These are phyloP conservation scores for Oreocharis arfaki DNA, from an alignment of 2,113 vertebrate genomes.

Conservation along the genomic window DNA sequence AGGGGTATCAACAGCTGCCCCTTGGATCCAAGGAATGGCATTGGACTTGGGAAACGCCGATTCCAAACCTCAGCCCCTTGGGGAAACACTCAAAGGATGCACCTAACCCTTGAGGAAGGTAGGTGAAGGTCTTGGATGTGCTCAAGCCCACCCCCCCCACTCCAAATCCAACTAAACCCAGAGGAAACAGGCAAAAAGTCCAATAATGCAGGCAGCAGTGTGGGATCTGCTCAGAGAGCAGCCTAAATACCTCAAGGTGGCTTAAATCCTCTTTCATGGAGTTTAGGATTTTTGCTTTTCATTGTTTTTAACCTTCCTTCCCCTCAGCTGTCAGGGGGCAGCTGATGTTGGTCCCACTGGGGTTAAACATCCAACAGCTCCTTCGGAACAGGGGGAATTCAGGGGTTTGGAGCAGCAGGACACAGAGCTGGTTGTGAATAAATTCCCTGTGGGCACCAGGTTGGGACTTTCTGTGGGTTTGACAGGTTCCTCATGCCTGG, in stretches of 20 bases:
- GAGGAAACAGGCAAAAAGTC: neutral
- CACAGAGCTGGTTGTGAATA: fast-evolving
- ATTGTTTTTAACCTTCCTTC: neutral
- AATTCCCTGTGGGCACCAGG: neutral
- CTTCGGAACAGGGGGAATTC: neutral
- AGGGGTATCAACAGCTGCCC: neutral
- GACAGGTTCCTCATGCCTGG: neutral
- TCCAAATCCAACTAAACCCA: neutral
- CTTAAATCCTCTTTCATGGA: neutral
- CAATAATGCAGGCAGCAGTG: fast-evolving
- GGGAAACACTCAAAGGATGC: fast-evolving
- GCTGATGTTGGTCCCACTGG: neutral
- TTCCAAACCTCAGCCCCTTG: neutral
- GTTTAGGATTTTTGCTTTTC: neutral
- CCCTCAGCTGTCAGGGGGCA: neutral
- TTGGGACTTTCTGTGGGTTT: neutral
- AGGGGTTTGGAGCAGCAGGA: neutral
- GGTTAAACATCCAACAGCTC: neutral
- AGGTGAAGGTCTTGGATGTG: neutral
- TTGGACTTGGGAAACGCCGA: fast-evolving
- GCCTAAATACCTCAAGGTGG: fast-evolving
- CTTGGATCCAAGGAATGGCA: fast-evolving
- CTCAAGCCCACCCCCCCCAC: fast-evolving
- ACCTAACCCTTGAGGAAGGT: neutral
- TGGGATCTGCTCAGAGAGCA: neutral